These are phyloP conservation scores for Isoperla grammatica DNA, from an alignment of 2,888 invertebrate genomes.

Conservation along the genomic window DNA sequence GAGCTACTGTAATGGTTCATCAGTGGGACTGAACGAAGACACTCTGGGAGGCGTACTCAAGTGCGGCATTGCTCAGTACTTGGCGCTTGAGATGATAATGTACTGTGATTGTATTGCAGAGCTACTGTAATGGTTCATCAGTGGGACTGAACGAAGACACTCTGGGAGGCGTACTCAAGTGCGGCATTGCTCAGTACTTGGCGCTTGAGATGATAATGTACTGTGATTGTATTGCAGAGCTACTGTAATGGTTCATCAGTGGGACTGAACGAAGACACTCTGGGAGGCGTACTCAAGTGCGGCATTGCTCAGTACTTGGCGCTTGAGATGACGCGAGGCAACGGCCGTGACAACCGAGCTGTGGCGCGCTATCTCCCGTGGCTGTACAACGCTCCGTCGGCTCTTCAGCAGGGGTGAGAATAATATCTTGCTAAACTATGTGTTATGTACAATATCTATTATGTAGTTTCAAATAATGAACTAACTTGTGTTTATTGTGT, in stretches of 20 bases:
- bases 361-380: slow-evolving; percentile 82
- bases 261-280: slow-evolving; percentile 88
- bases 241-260: slow-evolving; percentile 63
- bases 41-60: slow-evolving; percentile 95
- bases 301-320: slow-evolving; percentile 91
- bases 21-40: slow-evolving; percentile 83
- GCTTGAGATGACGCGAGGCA: slow-evolving; percentile 86
- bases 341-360: slow-evolving; percentile 74
- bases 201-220: slow-evolving; percentile 95
- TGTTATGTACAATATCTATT: slow-evolving; percentile 1
- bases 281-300: slow-evolving; percentile 94
- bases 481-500: too few relatives aligned
- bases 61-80: slow-evolving; percentile 88
- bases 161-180: slow-evolving; percentile 92
- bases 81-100: slow-evolving; percentile 93
- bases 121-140: slow-evolving; percentile 62
- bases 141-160: slow-evolving; percentile 90
- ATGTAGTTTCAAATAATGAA: not conserved
- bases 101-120: too few relatives aligned
- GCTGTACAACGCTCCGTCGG: slow-evolving; percentile 76
- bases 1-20: slow-evolving; percentile 65
- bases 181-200: slow-evolving; percentile 88
- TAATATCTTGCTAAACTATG: not conserved
- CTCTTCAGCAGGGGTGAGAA: slow-evolving; percentile 71
- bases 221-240: slow-evolving; percentile 57